Evolutionary conservation across 2,113 vertebrate genomes (phyloP), one percentile per base, ranked within the genome.

Genomic region (Chrysemys picta): DNA sequence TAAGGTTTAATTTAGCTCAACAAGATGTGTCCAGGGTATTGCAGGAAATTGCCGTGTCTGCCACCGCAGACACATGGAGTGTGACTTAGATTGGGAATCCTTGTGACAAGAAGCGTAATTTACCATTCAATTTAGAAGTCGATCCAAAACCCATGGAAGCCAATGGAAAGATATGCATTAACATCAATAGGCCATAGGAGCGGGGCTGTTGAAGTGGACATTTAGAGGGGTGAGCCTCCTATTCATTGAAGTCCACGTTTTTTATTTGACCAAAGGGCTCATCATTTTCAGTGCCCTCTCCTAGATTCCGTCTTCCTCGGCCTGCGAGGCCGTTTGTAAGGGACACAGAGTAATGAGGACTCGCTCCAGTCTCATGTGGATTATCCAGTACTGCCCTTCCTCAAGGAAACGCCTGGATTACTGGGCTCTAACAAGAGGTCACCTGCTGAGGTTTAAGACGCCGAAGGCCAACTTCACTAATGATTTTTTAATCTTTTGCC

Each of bases 61-160:
- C 45, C 85, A 29, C 29, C 80, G 7, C 87, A 80, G 62, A 57
- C 47, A 19, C 84, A 38, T 81, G 75, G 86, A 95, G 80, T 93
- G 35, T 42, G 1, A 0, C 25, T 85, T n/a, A 57, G 21, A 9
- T 10, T 88, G n/a, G 19, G 89, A 94, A 95, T 45, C 25, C 72
- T 13, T 50, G 35, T 89, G 96, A 96, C 95, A 82, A 93, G 54
- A 76, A 42, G 10, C 42, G 59, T 97, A 95, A 97, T 97, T 95
- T 95, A 95, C 96, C 83, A 85, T 93, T 97, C 95, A 93, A 85
- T 95, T 96, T 94, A 90, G 54, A 93, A 72, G 80, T 82, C 0
- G 0, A 3, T 95, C 84, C 84, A 87, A 96, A 96, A 92, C 85
- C 96, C 94, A 92, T 93, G 96, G 96, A 90, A 97, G 95, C 95